phyloP scores from a whole-genome alignment of 2,797 vertebrate species.

The Crax fasciolata region DNA sequence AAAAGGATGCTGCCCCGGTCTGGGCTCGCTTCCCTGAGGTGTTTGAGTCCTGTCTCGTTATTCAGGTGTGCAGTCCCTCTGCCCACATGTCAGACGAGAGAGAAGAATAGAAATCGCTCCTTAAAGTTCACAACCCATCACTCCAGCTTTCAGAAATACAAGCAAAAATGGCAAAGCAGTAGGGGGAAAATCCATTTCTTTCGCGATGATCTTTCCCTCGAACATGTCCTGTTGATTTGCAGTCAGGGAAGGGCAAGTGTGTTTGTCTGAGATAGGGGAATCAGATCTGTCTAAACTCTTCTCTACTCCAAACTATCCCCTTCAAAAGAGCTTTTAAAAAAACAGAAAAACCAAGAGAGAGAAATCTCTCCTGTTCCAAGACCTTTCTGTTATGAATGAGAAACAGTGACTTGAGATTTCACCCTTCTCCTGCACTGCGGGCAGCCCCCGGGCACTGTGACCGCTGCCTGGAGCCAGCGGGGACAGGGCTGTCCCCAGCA shows the following conservation, averaged over 20 bases:
- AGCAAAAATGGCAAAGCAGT: conserved; percentile 61
- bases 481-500: fast-evolving
- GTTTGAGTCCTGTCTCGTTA: neutral
- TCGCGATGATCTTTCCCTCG: conserved; percentile 38
- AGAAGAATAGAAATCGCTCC: conserved; percentile 43
- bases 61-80: neutral
- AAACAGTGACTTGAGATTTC: no score
- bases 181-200: conserved; percentile 67
- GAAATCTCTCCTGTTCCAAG: neutral
- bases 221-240: conserved; percentile 57
- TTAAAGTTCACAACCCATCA: conserved; percentile 57
- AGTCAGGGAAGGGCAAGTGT: conserved; percentile 30
- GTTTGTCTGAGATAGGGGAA: conserved; percentile 59
- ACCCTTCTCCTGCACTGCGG: neutral
- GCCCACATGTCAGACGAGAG: conserved; percentile 17
- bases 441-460: fast-evolving
- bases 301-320: neutral
- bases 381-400: neutral
- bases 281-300: conserved; percentile 47
- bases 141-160: conserved; percentile 52
- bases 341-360: neutral
- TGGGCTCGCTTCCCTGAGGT: neutral
- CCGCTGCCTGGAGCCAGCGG: neutral
- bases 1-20: neutral
- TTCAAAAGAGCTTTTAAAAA: neutral